Percentiles rank a stretch among this genome's conserved stretches.
These are phyloP conservation scores for Karalla daura DNA, from an alignment of 2,797 vertebrate genomes.

Conservation along the genomic window DNA sequence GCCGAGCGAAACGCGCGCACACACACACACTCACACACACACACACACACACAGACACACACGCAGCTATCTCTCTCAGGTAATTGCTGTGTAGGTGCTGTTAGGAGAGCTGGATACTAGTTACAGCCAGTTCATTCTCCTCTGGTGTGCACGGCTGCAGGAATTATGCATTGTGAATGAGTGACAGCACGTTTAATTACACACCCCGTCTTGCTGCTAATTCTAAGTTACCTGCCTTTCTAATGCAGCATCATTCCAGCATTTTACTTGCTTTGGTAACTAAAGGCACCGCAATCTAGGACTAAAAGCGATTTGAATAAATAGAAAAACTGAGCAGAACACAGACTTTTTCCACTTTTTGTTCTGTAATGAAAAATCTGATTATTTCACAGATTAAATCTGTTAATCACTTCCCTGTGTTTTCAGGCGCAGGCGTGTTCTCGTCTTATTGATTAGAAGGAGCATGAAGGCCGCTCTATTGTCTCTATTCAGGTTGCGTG, in stretches of 20 bases:
- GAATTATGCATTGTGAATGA: constrained; percentile 63
- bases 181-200: constrained; percentile 69
- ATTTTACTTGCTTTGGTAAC: constrained; percentile 14
- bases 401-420: not conserved
- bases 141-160: constrained; percentile 49
- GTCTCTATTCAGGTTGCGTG: constrained; percentile 26
- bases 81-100: constrained; percentile 79
- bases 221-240: constrained; percentile 58
- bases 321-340: not conserved
- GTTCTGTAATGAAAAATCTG: not conserved
- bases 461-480: constrained; percentile 24
- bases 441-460: constrained; percentile 12
- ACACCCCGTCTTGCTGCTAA: constrained; percentile 52
- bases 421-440: constrained; percentile 8
- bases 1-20: constrained; percentile 47
- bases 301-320: constrained; percentile 13
- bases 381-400: constrained; percentile 18
- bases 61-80: constrained; percentile 57
- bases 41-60: constrained; percentile 37
- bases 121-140: constrained; percentile 60
- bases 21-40: constrained; percentile 49
- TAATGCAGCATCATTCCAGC: constrained; percentile 23
- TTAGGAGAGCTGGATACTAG: constrained; percentile 58
- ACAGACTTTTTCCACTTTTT: not conserved
- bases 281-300: not conserved